Evolutionary conservation across 2,888 invertebrate species (phyloP).

Genomic region (Eristalis pertinax): DNA sequence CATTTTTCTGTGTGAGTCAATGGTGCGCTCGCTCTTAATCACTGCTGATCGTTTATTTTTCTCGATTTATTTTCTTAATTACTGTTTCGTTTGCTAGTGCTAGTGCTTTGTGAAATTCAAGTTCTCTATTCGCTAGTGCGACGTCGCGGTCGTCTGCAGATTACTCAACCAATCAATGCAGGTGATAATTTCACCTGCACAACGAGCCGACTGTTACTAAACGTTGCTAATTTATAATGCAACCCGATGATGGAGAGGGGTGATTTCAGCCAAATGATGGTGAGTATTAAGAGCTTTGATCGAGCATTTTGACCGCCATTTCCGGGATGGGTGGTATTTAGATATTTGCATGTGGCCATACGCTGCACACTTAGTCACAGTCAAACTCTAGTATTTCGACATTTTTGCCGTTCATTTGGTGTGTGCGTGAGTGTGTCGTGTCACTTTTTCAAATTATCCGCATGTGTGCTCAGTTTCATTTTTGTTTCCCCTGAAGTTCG

Average conservation of each 20-base stretch:
- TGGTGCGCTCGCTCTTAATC: conserved; percentile 16
- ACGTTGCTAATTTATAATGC: neutral
- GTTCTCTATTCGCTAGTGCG: neutral
- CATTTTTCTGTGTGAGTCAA: conserved; percentile 51
- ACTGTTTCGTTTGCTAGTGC: neutral
- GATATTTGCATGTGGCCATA: neutral
- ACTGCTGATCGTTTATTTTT: neutral
- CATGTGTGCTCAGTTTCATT: neutral
- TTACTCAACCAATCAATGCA: neutral
- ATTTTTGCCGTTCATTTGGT: no score
- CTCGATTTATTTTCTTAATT: neutral
- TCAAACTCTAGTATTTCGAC: no score
- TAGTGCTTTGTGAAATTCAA: neutral
- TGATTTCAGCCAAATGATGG: neutral
- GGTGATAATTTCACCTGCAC: neutral
- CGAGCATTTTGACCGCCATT: neutral
- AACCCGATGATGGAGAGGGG: conserved; percentile 1
- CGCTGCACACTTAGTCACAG: neutral
- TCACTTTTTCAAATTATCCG: neutral
- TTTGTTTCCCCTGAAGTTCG: neutral
- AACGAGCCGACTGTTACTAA: neutral
- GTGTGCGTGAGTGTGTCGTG: conserved; percentile 4
- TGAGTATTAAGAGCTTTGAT: neutral
- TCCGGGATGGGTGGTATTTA: neutral
- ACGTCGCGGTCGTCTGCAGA: neutral